Evolutionary conservation across 1,140 invertebrate genomes (phyloP).

Genomic region (Ostrea edulis): DNA sequence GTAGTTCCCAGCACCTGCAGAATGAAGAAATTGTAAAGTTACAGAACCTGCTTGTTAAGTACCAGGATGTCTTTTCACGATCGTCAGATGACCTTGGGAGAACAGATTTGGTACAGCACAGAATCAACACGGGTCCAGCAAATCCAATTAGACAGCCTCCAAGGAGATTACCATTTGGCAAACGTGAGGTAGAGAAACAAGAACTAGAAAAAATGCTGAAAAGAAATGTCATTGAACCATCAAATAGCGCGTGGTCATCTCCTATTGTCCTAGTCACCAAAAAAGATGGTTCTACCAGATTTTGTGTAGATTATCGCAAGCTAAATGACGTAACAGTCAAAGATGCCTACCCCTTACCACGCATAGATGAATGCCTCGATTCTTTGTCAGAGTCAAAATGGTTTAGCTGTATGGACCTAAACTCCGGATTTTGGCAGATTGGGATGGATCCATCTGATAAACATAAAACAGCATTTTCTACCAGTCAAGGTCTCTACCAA

Average conservation of each 20-base stretch:
- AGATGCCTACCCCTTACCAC: too few relatives aligned
- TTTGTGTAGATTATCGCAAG: too few relatives aligned
- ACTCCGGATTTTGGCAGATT: conserved; percentile 34
- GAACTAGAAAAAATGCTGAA: conserved; percentile 24
- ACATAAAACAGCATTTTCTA: conserved; percentile 40
- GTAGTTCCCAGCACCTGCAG: conserved; percentile 28
- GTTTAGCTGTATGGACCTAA: conserved; percentile 37
- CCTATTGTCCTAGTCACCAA: too few relatives aligned
- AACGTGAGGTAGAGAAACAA: too few relatives aligned
- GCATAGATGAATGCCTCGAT: background rate
- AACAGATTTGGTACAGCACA: conserved; percentile 42
- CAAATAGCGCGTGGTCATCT: too few relatives aligned
- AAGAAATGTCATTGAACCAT: conserved; percentile 42
- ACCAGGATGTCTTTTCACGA: conserved; percentile 51
- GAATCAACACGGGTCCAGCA: too few relatives aligned
- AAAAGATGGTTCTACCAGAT: too few relatives aligned
- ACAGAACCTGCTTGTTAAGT: conserved; percentile 36
- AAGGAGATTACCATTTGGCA: conserved; percentile 41
- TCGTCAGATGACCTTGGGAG: conserved; percentile 46
- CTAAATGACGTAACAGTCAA: too few relatives aligned
- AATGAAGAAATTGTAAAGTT: conserved; percentile 22
- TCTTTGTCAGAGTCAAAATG: background rate
- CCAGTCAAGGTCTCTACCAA: too few relatives aligned
- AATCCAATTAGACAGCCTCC: conserved; percentile 53
- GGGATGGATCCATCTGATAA: background rate